phyloP scores from a whole-genome alignment of 2,888 invertebrate genomes.

The Rhamnusium bicolor region DNA sequence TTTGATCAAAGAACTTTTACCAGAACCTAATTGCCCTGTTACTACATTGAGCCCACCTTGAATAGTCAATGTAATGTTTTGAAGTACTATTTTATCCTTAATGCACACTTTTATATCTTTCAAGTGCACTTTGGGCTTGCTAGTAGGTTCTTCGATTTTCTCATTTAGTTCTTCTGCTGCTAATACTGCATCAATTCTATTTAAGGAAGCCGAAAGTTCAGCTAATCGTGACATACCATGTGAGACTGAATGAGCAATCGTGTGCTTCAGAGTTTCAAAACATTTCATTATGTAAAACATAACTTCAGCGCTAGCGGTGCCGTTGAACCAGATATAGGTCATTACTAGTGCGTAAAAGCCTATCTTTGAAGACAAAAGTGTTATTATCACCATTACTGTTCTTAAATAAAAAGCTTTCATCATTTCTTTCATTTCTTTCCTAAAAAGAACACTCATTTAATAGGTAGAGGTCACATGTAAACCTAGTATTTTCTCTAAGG shows the following conservation, averaged over 20 bases:
- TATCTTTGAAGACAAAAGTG: conserved; percentile 57
- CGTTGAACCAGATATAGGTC: conserved; percentile 54
- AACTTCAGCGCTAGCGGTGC: conserved; percentile 54
- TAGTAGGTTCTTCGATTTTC: conserved; percentile 18
- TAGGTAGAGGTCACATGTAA: too few species aligned
- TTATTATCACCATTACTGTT: conserved; percentile 60
- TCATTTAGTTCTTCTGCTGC: conserved; percentile 42
- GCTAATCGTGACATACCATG: conserved; percentile 56
- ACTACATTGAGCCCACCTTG: conserved; percentile 72
- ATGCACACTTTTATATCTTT: conserved; percentile 46
- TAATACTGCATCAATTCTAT: conserved; percentile 50
- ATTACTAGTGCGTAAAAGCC: conserved; percentile 58
- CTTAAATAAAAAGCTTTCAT: conserved; percentile 65
- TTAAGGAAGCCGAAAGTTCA: conserved; percentile 56
- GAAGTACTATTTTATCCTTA: conserved; percentile 64
- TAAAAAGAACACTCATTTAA: conserved; percentile 64
- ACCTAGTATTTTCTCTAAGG: too few species aligned
- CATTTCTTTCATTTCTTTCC: conserved; percentile 79
- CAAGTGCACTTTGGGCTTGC: conserved; percentile 38
- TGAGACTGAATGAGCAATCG: conserved; percentile 42
- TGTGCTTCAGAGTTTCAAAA: conserved; percentile 43
- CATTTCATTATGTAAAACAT: conserved; percentile 51
- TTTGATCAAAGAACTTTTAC: conserved; percentile 61
- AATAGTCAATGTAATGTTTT: conserved; percentile 69
- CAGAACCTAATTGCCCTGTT: conserved; percentile 75